phyloP scores from a whole-genome alignment of 2,888 invertebrate species.

The Orthonychiurus folsomi region DNA sequence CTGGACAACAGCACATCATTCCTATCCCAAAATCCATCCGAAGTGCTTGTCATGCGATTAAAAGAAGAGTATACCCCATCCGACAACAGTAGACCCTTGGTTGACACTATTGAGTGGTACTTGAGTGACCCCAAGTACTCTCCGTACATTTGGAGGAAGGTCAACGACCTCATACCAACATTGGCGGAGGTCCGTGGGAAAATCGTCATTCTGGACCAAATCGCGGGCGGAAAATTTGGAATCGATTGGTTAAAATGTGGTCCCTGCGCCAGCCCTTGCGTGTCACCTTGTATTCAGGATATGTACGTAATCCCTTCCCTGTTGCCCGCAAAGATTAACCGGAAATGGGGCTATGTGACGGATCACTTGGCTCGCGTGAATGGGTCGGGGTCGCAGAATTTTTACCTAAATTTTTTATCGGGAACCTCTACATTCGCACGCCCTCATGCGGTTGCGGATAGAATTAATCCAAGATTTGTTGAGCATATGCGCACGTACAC shows the following conservation, averaged over 20 bases:
- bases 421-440: conserved; percentile 2
- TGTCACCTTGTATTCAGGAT: conserved; percentile 4
- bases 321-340: not conserved
- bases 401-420: conserved; percentile 5
- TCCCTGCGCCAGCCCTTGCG: not conserved
- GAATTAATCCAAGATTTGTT: conserved; percentile 2
- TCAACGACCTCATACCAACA: not conserved
- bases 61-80: not conserved
- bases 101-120: conserved; percentile 1
- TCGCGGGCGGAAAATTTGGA: conserved; percentile 4
- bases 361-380: not conserved
- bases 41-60: conserved; percentile 4
- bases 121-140: not conserved
- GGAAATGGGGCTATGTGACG: not conserved
- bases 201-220: conserved; percentile 8
- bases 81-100: not conserved
- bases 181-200: conserved; percentile 8
- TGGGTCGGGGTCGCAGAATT: not conserved
- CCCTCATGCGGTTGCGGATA: not conserved
- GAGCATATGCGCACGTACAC: not conserved
- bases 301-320: not conserved
- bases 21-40: not conserved
- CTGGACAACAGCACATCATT: not conserved
- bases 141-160: not conserved
- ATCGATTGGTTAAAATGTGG: not conserved